Percentiles rank a stretch among this genome's conserved stretches.
Conservation (phyloP, 1,140 invertebrate genomes). For the Lysiphlebus fabarum region DNA sequence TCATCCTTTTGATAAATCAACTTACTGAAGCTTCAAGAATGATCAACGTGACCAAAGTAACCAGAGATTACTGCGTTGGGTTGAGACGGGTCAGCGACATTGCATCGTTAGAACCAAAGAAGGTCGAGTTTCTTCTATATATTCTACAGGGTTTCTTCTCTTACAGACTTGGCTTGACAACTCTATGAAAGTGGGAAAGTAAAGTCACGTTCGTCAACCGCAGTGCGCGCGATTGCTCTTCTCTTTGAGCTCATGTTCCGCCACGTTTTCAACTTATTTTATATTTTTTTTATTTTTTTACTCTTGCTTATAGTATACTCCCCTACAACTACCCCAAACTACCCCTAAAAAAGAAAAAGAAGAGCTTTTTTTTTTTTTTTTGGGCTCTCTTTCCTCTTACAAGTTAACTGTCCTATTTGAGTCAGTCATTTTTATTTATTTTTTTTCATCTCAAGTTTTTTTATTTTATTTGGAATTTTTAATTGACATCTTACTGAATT, state of each 20-base stretch:
- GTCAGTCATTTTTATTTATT: no score
- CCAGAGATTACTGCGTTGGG: no score
- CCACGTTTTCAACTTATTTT: slow-evolving; percentile 18
- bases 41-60: slow-evolving; percentile 16
- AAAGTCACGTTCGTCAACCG: slow-evolving; percentile 41
- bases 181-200: slow-evolving; percentile 26
- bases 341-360: no score
- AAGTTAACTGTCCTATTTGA: slow-evolving; percentile 7
- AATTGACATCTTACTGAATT: no score
- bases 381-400: not conserved
- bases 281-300: slow-evolving; percentile 10
- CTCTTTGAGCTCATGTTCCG: slow-evolving; percentile 32
- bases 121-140: slow-evolving; percentile 28
- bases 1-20: slow-evolving; percentile 8
- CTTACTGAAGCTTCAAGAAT: slow-evolving; percentile 24
- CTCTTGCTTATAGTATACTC: slow-evolving; percentile 1
- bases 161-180: not conserved
- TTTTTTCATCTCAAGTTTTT: no score
- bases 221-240: slow-evolving; percentile 32
- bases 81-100: not conserved
- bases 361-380: not conserved
- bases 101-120: slow-evolving; percentile 29
- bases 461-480: no score
- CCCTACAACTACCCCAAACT: not conserved
- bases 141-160: no score